A percentile compares a stretch with the other conserved stretches of the same genome.
phyloP scores from a whole-genome alignment of 2,888 invertebrate genomes.

The Neuroscelio doddi region DNA sequence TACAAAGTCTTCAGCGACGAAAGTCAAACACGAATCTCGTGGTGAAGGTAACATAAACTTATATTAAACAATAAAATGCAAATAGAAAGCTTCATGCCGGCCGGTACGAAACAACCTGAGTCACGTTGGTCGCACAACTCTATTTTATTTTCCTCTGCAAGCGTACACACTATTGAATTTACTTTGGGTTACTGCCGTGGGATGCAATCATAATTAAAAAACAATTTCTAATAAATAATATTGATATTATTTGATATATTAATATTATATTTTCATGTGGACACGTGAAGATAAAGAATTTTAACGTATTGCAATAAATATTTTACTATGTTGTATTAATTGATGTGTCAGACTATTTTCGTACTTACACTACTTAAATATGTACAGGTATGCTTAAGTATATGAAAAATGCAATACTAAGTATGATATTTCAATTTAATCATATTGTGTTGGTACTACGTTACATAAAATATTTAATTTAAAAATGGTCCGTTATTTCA shows the following conservation, averaged over 20 bases:
- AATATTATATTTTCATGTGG: no score
- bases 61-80: constrained; percentile 69
- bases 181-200: constrained; percentile 24
- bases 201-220: constrained; percentile 43
- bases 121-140: constrained; percentile 29
- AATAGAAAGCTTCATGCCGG: constrained; percentile 58
- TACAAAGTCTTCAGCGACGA: constrained; percentile 38
- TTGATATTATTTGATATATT: no score
- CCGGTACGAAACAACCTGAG: constrained; percentile 29
- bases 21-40: constrained; percentile 25
- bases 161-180: constrained; percentile 44
- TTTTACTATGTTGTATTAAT: constrained; percentile 1
- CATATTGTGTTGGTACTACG: no score
- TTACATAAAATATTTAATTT: no score
- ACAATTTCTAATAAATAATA: constrained; percentile 21
- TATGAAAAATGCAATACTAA: no score
- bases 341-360: constrained; percentile 10
- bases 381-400: no score
- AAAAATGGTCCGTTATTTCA: no score
- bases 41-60: constrained; percentile 59
- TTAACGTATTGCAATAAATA: no score
- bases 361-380: constrained; percentile 2
- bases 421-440: no score
- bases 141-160: constrained; percentile 32
- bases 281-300: no score